phyloP scores from a whole-genome alignment of 2,888 invertebrate species.

The Corythucha ciliata region DNA sequence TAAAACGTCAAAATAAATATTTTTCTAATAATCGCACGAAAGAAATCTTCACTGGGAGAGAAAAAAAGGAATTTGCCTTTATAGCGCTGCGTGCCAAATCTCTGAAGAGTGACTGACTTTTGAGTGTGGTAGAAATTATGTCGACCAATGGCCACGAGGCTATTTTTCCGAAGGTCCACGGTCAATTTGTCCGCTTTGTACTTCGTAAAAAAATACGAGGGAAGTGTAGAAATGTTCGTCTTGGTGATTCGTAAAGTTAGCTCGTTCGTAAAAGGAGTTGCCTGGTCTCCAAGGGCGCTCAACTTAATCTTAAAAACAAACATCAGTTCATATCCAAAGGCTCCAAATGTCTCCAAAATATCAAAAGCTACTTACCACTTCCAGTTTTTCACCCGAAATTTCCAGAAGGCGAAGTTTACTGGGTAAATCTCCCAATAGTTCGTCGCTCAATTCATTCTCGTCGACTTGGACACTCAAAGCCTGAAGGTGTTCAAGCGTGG shows the following conservation, averaged over 20 bases:
- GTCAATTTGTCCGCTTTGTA: slow-evolving; percentile 45
- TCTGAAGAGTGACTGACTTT: slow-evolving; percentile 12
- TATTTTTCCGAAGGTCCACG: slow-evolving; percentile 72
- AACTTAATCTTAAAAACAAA: too few relatives aligned
- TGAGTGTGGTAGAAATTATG: slow-evolving; percentile 81
- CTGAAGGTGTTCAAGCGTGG: slow-evolving; percentile 61
- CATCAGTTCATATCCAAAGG: not conserved
- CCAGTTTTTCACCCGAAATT: slow-evolving; percentile 63
- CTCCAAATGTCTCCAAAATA: not conserved
- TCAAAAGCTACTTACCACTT: slow-evolving; percentile 38
- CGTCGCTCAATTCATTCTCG: slow-evolving; percentile 60
- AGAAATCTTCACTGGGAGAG: too few relatives aligned
- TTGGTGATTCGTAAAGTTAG: slow-evolving; percentile 25
- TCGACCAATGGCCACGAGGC: slow-evolving; percentile 65
- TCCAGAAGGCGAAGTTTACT: slow-evolving; percentile 66
- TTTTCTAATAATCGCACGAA: not conserved
- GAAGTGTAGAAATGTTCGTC: slow-evolving; percentile 25
- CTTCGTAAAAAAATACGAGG: slow-evolving; percentile 22
- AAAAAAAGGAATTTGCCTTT: too few relatives aligned
- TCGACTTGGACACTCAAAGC: slow-evolving; percentile 67
- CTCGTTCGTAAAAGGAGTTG: too few relatives aligned
- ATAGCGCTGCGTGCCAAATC: slow-evolving; percentile 21
- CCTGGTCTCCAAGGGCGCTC: too few relatives aligned
- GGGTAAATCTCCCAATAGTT: slow-evolving; percentile 65
- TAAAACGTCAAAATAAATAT: slow-evolving; percentile 10